phyloP scores from a whole-genome alignment of 2,113 vertebrate genomes.

The Sorex araneus region DNA sequence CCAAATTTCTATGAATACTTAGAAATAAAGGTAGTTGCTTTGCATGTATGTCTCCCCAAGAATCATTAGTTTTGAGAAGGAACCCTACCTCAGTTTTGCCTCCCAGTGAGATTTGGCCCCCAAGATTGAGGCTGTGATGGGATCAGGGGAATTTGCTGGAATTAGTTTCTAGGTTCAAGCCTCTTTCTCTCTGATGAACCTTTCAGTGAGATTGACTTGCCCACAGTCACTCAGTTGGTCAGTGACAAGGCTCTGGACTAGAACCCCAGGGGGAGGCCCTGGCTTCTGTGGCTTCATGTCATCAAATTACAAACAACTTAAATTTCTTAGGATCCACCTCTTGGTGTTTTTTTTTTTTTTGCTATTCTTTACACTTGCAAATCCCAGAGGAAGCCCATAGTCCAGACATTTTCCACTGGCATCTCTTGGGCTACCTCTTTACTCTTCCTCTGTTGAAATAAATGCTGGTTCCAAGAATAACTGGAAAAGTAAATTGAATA shows the following conservation, averaged over 20 bases:
- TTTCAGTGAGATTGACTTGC: not conserved
- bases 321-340: not conserved
- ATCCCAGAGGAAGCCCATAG: not conserved
- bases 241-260: not conserved
- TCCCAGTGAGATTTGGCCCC: not conserved
- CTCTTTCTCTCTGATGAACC: not conserved
- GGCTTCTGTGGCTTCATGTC: not conserved
- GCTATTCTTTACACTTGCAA: not conserved
- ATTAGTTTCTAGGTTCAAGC: not conserved
- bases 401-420: not conserved
- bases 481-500: not conserved
- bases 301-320: not conserved
- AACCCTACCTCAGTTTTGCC: not conserved
- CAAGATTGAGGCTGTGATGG: not conserved
- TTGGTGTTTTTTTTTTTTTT: not conserved
- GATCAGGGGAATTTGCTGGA: not conserved
- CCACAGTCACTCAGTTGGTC: accelerated
- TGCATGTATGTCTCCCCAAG: not conserved
- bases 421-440: not conserved
- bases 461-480: constrained; percentile 40
- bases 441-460: not conserved
- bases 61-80: not conserved
- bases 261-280: not conserved
- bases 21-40: not conserved
- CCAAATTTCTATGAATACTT: constrained; percentile 4